Evolutionary conservation across 2,113 vertebrate species (phyloP), one percentile per base, ranked within the genome.

Genomic region (Labeo catla): DNA sequence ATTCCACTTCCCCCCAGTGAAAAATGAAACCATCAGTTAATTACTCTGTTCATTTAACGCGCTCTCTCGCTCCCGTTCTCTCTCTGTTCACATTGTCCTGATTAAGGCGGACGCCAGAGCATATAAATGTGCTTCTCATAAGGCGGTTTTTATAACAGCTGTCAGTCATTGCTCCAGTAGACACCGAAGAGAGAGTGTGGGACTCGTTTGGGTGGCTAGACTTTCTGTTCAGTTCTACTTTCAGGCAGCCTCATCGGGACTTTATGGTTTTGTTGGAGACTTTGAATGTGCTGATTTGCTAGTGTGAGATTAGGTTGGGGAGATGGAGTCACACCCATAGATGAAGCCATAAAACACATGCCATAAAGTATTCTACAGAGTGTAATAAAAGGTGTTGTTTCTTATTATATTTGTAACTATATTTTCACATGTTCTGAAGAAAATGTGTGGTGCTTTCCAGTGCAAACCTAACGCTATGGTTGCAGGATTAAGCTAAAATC

Each of bases 41-140:
- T 86, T 82, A 87, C 3, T 85, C 82, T 87, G 68, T 78, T 73
- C 74, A 49, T 79, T 76, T 84, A 57, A 45, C 74, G 74, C 54
- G 45, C 54, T 79, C 72, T 54, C 72, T 61, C 83, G 54, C 73
- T 43, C 50, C 76, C 15, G 45, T 47, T 77, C 63, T 88, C 68
- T 74, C 88, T 86, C 68, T 81, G 45, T 83, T 76, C 83, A 65
- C 63, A 76, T 79, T 57, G 65, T 74, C 68, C 76, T 74, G 63
- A 83, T 77, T 85, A 57, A 57, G 50, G 8, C 76, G 76, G 89
- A 84, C 86, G 86, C 49, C 74, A 89, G 89, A 87, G 86, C 90
- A 86, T 76, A 83, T 36, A 34, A 80, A 81, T 81, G 65, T 72
- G 84, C 61, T 81, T 72, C 74, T 49, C n/a, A 19, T 65, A 81